Evolutionary conservation across 2,888 invertebrate species (phyloP).

Genomic region (Plemyria rubiginata): DNA sequence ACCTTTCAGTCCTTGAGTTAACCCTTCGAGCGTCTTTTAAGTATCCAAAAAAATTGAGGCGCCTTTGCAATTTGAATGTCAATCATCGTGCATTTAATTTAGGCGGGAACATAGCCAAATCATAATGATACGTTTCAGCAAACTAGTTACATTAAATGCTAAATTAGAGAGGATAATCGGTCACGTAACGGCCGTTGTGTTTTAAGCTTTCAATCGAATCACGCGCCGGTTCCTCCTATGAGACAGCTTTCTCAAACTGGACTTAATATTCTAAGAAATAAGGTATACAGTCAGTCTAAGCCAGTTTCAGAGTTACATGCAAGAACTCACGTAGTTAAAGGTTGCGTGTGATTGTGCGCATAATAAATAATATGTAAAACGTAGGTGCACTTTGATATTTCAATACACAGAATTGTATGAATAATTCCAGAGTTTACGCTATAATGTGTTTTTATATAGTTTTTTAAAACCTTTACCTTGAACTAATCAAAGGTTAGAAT

Average conservation of each 20-base stretch:
- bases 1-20: conserved; percentile 14
- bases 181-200: conserved; percentile 67
- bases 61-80: conserved; percentile 51
- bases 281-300: conserved; percentile 8
- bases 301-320: conserved; percentile 29
- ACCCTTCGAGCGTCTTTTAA: conserved; percentile 15
- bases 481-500: conserved; percentile 2
- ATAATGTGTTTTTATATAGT: neutral
- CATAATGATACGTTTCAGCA: conserved; percentile 58
- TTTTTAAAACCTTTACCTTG: conserved; percentile 5
- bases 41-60: conserved; percentile 14
- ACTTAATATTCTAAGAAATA: conserved; percentile 19
- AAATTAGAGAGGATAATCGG: conserved; percentile 71
- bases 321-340: conserved; percentile 36
- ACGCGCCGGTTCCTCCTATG: conserved; percentile 46
- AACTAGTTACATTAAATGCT: conserved; percentile 60
- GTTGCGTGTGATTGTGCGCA: conserved; percentile 24
- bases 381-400: neutral
- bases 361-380: conserved; percentile 24
- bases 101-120: conserved; percentile 55
- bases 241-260: conserved; percentile 10
- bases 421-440: conserved; percentile 14
- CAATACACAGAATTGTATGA: conserved; percentile 22
- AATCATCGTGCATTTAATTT: conserved; percentile 48
- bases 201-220: conserved; percentile 69